Conservation (phyloP, 30 jellyfish, hydroid and myxozoan species). For the Hydra vulgaris region DNA sequence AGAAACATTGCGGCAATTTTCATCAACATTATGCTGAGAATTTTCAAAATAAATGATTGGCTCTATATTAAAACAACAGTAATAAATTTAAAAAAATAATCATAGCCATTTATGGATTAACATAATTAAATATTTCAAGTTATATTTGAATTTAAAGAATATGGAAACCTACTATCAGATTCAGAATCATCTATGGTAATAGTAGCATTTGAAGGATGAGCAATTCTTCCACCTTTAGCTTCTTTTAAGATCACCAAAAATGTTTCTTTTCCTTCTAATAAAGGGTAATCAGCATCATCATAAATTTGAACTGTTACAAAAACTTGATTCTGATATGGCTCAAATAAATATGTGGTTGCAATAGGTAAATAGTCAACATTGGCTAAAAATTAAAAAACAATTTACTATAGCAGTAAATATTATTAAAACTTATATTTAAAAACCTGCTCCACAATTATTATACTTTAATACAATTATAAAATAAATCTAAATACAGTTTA, state of each 20-base stretch:
- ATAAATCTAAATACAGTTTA: no score
- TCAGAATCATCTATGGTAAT: constrained; percentile 76
- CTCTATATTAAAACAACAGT: constrained; percentile 10
- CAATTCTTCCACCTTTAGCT: constrained; percentile 62
- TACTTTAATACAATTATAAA: no score
- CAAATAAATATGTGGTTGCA: constrained; percentile 49
- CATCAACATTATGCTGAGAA: constrained; percentile 40
- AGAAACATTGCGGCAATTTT: constrained; percentile 37
- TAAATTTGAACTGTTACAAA: constrained; percentile 43
- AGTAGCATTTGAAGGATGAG: constrained; percentile 54
- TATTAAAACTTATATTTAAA: not conserved
- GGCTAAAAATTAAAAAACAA: no score
- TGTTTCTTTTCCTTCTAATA: constrained; percentile 76
- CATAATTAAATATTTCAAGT: not conserved
- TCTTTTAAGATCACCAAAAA: constrained; percentile 59
- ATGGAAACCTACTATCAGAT: constrained; percentile 62
- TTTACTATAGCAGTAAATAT: no score
- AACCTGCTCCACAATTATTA: no score
- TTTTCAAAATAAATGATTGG: constrained; percentile 67
- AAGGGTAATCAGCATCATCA: constrained; percentile 85
- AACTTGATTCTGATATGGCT: constrained; percentile 55
- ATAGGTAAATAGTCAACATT: constrained; percentile 77
- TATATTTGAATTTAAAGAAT: not conserved
- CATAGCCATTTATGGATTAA: not conserved
- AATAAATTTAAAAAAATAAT: not conserved